phyloP scores from a whole-genome alignment of 2,113 vertebrate species.

The Onychorhynchus coronatus region DNA sequence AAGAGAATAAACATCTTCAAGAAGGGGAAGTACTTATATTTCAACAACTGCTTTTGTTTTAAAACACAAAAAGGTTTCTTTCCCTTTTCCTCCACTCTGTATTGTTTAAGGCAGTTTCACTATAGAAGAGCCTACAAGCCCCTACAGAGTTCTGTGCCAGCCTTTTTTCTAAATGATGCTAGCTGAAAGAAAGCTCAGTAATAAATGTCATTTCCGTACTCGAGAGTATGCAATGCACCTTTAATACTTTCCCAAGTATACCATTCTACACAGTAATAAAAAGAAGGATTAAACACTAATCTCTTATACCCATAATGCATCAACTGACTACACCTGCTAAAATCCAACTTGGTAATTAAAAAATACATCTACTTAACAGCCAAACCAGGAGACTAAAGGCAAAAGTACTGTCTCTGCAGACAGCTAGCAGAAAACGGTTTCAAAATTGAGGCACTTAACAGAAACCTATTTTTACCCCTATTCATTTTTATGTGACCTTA shows the following conservation, averaged over 20 bases:
- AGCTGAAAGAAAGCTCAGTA: constrained; percentile 45
- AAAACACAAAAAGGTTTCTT: background rate
- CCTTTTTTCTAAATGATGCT: constrained; percentile 15
- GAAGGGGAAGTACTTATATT: constrained; percentile 26
- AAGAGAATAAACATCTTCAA: constrained; percentile 57
- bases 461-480: constrained; percentile 33
- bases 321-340: constrained; percentile 52
- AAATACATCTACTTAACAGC: constrained; percentile 19
- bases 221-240: background rate
- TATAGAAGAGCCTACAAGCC: background rate
- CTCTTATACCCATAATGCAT: constrained; percentile 47
- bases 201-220: constrained; percentile 51
- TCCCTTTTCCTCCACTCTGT: background rate
- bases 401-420: constrained; percentile 11
- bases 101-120: background rate
- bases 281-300: constrained; percentile 60
- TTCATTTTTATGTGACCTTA: constrained; percentile 46
- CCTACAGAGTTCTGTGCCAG: background rate
- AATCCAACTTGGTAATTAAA: constrained; percentile 67
- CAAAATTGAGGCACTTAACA: constrained; percentile 36
- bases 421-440: background rate
- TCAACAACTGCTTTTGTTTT: constrained; percentile 42
- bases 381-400: background rate
- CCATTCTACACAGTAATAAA: constrained; percentile 25
- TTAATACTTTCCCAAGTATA: constrained; percentile 35